Percentiles rank a stretch among this genome's conserved stretches.
phyloP scores from a whole-genome alignment of 2,888 invertebrate species.

The Tenthredo mesomela region DNA sequence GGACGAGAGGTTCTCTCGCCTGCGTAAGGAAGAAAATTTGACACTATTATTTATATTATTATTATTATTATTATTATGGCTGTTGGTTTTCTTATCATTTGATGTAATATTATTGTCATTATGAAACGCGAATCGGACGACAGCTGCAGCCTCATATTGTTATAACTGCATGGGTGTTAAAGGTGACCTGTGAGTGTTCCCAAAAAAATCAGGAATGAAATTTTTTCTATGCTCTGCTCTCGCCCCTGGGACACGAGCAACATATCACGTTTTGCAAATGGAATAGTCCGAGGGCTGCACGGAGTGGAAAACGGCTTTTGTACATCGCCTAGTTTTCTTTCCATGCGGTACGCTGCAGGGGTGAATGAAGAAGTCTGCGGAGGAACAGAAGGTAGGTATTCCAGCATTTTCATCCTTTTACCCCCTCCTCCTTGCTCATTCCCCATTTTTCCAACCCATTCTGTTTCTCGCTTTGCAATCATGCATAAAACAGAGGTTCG shows the following conservation, averaged over 20 bases:
- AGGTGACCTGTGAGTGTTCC: neutral
- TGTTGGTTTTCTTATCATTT: neutral
- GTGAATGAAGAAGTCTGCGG: slow-evolving; percentile 37
- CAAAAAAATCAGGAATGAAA: slow-evolving; percentile 7
- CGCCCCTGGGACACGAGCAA: slow-evolving; percentile 22
- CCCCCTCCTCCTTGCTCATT: neutral
- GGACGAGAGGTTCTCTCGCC: neutral
- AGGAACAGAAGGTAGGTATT: slow-evolving; percentile 35
- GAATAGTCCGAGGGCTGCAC: slow-evolving; percentile 32
- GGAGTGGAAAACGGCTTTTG: slow-evolving; percentile 38
- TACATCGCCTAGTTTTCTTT: slow-evolving; percentile 38
- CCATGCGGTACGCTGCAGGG: slow-evolving; percentile 2
- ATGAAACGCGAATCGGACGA: neutral
- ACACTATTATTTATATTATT: neutral
- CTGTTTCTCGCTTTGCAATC: slow-evolving; percentile 50
- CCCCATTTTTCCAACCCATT: slow-evolving; percentile 28
- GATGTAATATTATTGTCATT: neutral
- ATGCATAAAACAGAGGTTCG: slow-evolving; percentile 52
- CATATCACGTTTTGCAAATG: slow-evolving; percentile 48
- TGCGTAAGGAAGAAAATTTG: neutral
- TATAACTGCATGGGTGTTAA: neutral
- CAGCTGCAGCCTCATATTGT: neutral
- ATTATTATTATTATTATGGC: neutral
- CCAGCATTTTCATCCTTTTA: slow-evolving; percentile 46
- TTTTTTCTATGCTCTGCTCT: neutral